phyloP scores from a whole-genome alignment of 1,140 invertebrate species.

The Pseudomyrmex sp. region DNA sequence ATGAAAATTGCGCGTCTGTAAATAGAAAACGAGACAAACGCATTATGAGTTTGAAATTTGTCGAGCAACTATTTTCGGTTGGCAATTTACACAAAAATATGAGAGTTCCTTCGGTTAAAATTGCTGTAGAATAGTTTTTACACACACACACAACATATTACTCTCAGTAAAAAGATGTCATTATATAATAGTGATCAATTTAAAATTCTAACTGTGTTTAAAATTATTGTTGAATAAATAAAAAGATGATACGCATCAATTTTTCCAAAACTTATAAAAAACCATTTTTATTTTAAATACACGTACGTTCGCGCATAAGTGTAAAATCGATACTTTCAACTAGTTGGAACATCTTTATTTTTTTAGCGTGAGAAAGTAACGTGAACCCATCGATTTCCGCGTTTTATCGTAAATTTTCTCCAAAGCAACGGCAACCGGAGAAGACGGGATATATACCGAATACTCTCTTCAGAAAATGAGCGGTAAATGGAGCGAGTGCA shows the following conservation, averaged over 20 bases:
- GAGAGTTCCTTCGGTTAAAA: neutral
- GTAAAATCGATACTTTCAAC: neutral
- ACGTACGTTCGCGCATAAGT: too few species aligned
- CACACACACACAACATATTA: neutral
- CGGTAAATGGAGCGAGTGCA: slow-evolving; percentile 48
- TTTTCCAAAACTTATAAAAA: too few species aligned
- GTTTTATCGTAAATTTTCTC: slow-evolving; percentile 23
- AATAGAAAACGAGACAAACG: slow-evolving; percentile 1
- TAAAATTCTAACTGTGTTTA: neutral
- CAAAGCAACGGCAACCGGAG: slow-evolving; percentile 1
- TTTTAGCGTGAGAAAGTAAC: neutral
- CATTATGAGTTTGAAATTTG: neutral
- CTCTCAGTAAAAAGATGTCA: neutral
- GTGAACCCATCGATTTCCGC: neutral
- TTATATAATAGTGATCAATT: slow-evolving; percentile 4
- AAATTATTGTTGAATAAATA: neutral
- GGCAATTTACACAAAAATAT: neutral
- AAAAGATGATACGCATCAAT: neutral
- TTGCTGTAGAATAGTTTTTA: neutral
- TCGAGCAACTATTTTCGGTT: neutral
- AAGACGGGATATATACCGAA: neutral
- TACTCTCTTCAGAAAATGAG: slow-evolving; percentile 17
- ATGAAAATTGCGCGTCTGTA: neutral
- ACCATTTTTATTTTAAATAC: too few species aligned
- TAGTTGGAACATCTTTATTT: neutral